These are phyloP conservation scores for Notodonta dromedarius DNA, from an alignment of 2,888 invertebrate species.

Conservation along the genomic window DNA sequence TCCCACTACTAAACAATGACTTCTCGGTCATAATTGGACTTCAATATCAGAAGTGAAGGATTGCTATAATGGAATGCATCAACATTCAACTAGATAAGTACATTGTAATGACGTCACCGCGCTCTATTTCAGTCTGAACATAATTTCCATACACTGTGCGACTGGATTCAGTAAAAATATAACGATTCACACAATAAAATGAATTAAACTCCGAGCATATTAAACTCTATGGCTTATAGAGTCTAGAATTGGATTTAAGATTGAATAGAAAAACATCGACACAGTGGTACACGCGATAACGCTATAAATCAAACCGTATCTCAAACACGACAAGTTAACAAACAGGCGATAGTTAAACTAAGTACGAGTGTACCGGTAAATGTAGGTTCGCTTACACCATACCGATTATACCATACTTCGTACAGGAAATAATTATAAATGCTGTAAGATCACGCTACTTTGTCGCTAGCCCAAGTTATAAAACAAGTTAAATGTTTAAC, in stretches of 20 bases:
- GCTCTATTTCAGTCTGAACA: not conserved
- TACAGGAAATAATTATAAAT: slow-evolving; percentile 40
- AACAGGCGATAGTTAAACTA: not conserved
- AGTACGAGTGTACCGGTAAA: slow-evolving; percentile 2
- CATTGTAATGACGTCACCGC: not conserved
- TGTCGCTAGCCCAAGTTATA: not conserved
- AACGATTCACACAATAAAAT: not conserved
- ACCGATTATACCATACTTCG: slow-evolving; percentile 16
- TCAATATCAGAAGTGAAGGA: not conserved
- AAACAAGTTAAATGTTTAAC: slow-evolving; percentile 36
- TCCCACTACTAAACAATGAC: too few species aligned
- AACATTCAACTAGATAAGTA: not conserved
- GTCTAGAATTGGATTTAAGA: too few species aligned
- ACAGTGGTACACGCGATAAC: not conserved
- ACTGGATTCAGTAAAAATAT: not conserved
- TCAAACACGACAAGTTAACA: not conserved
- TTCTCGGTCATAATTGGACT: too few species aligned
- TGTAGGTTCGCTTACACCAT: slow-evolving; percentile 8
- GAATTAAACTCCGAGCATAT: too few species aligned
- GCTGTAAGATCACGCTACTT: slow-evolving; percentile 9
- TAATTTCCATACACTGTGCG: not conserved
- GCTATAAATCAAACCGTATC: slow-evolving; percentile 6
- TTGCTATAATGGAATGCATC: not conserved
- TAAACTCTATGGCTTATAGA: too few species aligned
- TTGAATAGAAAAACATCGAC: not conserved